Percentiles rank a stretch among this genome's conserved stretches.
Evolutionary conservation across 2,888 invertebrate genomes (phyloP).

Genomic region (Brenthis daphne): DNA sequence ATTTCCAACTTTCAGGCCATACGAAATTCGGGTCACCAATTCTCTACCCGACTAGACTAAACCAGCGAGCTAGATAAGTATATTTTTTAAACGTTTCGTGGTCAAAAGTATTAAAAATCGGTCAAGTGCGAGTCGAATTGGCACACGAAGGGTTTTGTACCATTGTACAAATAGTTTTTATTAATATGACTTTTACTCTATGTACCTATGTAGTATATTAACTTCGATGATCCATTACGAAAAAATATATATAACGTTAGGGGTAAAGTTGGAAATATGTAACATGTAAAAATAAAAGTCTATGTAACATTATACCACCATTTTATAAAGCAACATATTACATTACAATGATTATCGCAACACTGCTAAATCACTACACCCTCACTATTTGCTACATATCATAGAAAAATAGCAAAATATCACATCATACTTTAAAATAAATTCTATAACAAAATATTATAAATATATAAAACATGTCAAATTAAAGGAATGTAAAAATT

Average conservation of each 20-base stretch:
- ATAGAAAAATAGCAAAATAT: conserved; percentile 23
- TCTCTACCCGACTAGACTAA: too few species aligned
- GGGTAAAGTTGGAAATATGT: background rate
- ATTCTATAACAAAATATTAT: background rate
- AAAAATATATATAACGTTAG: background rate
- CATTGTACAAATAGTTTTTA: too few species aligned
- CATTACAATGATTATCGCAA: conserved; percentile 23
- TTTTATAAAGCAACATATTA: conserved; percentile 38
- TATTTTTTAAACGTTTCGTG: too few species aligned
- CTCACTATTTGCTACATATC: conserved; percentile 19
- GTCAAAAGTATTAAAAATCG: too few species aligned
- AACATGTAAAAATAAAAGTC: conserved; percentile 8
- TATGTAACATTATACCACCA: conserved; percentile 28
- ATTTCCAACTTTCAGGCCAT: too few species aligned
- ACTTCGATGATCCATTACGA: too few species aligned
- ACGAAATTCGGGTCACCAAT: too few species aligned
- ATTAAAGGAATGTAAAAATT: conserved; percentile 10
- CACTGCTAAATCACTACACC: conserved; percentile 23
- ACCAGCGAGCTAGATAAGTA: too few species aligned
- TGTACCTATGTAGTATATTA: too few species aligned
- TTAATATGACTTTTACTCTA: too few species aligned
- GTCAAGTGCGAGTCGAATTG: too few species aligned
- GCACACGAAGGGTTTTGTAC: too few species aligned
- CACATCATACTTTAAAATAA: conserved; percentile 11
- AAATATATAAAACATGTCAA: background rate